Conservation (phyloP, 2,797 vertebrate genomes). For the Lacerta bilineata region DNA sequence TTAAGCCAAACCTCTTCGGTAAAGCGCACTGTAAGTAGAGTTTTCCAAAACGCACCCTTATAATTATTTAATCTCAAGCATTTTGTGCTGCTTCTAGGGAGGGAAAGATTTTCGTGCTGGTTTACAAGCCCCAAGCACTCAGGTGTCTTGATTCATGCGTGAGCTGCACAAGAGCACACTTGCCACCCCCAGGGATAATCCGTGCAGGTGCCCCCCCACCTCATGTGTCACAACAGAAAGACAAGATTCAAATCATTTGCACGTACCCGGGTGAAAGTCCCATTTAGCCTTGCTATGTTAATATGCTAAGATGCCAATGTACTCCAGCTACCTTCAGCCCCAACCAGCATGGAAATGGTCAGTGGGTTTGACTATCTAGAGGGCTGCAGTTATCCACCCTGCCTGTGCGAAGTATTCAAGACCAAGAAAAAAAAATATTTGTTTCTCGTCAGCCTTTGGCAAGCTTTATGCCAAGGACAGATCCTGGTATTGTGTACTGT, state of each 20-base stretch:
- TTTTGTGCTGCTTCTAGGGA: background rate
- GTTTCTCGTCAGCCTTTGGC: too few species aligned
- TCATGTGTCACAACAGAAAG: background rate
- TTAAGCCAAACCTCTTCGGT: conserved; percentile 77
- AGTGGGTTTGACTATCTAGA: too few species aligned
- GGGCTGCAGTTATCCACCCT: too few species aligned
- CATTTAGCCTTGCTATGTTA: too few species aligned
- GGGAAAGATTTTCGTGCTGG: background rate
- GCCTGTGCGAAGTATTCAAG: too few species aligned
- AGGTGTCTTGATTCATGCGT: background rate
- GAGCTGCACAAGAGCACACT: background rate
- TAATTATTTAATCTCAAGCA: background rate
- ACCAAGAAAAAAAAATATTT: too few species aligned
- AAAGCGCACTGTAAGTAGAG: conserved; percentile 84
- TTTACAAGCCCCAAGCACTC: background rate
- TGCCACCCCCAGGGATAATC: background rate
- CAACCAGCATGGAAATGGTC: too few species aligned
- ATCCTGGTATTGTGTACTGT: background rate
- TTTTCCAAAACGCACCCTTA: conserved; percentile 8
- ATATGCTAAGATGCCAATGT: too few species aligned
- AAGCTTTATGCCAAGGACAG: too few species aligned
- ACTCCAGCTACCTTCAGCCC: too few species aligned
- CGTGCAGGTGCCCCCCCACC: background rate
- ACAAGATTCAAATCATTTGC: background rate
- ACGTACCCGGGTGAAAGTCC: too few species aligned